Evolutionary conservation across 2,888 invertebrate genomes (phyloP).

Genomic region (Ectobius pallidus): DNA sequence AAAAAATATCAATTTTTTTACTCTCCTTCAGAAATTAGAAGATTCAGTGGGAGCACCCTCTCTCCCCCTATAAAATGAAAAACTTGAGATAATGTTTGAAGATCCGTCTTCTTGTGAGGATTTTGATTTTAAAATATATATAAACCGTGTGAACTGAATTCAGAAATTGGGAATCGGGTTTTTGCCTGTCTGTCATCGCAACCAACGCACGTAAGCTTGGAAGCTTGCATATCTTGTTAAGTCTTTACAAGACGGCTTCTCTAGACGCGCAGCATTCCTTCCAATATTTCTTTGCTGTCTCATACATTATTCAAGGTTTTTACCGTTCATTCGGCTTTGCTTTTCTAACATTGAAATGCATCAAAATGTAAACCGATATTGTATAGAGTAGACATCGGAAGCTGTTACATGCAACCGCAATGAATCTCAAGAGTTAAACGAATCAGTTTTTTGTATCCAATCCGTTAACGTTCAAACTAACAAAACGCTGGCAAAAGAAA

Average conservation of each 20-base stretch:
- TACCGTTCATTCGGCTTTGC: constrained; percentile 15
- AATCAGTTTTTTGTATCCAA: not conserved
- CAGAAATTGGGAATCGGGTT: not conserved
- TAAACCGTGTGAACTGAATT: not conserved
- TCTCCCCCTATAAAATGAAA: too few relatives aligned
- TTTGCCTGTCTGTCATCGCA: not conserved
- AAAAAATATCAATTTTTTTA: too few relatives aligned
- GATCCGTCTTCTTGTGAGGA: too few relatives aligned
- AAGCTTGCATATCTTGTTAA: constrained; percentile 4
- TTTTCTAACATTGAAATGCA: constrained; percentile 24
- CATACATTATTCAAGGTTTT: constrained; percentile 25
- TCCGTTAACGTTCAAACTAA: not conserved
- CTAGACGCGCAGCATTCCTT: not conserved
- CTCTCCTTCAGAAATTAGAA: too few relatives aligned
- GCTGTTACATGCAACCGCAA: not conserved
- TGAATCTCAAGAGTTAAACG: not conserved
- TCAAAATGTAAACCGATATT: constrained; percentile 21
- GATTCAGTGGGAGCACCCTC: too few relatives aligned
- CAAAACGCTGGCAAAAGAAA: not conserved
- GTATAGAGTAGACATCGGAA: not conserved
- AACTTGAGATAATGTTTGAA: too few relatives aligned
- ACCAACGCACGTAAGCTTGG: constrained; percentile 12
- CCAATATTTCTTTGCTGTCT: constrained; percentile 22
- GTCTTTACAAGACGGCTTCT: constrained; percentile 4
- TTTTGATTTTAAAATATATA: too few relatives aligned